A percentile compares a stretch with the other conserved stretches of the same genome.
phyloP scores from a whole-genome alignment of 2,113 vertebrate species.

The Eudyptes chrysolophus region DNA sequence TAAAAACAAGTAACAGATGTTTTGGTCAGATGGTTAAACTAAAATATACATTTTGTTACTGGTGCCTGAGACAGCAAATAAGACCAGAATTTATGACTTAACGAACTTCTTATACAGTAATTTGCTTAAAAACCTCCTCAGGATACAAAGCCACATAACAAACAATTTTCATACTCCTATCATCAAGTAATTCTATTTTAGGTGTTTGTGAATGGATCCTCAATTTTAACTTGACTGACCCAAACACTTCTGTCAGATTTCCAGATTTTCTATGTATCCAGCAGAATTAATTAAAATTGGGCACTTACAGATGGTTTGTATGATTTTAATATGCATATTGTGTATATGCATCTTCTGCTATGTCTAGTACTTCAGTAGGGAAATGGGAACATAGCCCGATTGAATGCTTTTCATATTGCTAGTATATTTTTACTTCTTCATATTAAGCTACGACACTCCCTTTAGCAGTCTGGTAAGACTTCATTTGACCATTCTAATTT shows the following conservation, averaged over 20 bases:
- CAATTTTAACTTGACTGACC: neutral
- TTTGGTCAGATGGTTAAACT: constrained; percentile 58
- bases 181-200: neutral
- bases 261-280: neutral
- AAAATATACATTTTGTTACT: constrained; percentile 39
- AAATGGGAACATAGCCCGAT: neutral
- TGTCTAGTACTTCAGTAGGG: neutral
- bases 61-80: constrained; percentile 21
- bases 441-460: neutral
- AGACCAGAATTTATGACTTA: constrained; percentile 52
- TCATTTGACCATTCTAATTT: neutral
- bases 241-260: neutral
- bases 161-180: neutral
- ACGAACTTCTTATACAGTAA: neutral
- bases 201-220: neutral
- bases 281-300: neutral
- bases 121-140: neutral
- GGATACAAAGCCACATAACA: neutral
- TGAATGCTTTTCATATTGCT: neutral
- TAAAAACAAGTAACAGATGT: constrained; percentile 70
- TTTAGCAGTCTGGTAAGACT: neutral
- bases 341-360: neutral
- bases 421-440: neutral
- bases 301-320: neutral
- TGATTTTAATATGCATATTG: neutral